Percentiles rank a stretch among this genome's conserved stretches.
Evolutionary conservation across 1,140 invertebrate genomes (phyloP).

Genomic region (Lycorma delicatula): DNA sequence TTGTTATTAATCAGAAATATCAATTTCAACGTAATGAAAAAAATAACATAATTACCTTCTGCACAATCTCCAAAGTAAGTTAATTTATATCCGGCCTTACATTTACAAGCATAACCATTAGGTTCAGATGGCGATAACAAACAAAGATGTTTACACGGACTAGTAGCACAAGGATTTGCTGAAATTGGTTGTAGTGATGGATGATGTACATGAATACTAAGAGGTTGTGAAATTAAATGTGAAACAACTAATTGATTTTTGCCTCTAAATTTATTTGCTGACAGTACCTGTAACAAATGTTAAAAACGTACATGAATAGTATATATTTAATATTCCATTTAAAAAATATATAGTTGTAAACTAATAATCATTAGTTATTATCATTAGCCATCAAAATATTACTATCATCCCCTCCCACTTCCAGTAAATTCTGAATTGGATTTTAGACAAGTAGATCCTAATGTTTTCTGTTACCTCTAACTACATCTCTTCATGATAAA

Average conservation of each 20-base stretch:
- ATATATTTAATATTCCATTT: neutral
- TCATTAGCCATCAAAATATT: neutral
- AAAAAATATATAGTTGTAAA: neutral
- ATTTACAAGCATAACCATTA: conserved; percentile 79
- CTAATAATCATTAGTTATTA: neutral
- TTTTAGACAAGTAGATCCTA: too few species aligned
- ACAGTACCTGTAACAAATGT: conserved; percentile 44
- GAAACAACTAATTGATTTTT: conserved; percentile 87
- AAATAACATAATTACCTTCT: conserved; percentile 40
- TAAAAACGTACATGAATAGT: too few species aligned
- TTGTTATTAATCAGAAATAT: too few species aligned
- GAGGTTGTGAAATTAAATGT: conserved; percentile 86
- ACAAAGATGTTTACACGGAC: conserved; percentile 84
- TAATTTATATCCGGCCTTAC: conserved; percentile 76
- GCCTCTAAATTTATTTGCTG: conserved; percentile 85
- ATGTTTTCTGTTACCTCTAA: too few species aligned
- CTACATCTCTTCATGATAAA: too few species aligned
- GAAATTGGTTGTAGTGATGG: conserved; percentile 82
- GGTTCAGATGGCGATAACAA: conserved; percentile 65
- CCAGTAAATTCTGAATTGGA: too few species aligned
- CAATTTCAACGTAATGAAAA: too few species aligned
- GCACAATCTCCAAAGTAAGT: conserved; percentile 60
- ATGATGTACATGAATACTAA: conserved; percentile 91
- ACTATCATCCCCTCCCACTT: too few species aligned
- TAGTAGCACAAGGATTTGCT: conserved; percentile 70